Base-by-base conservation (phyloP, 2,797 vertebrate species). In the Zalophus californianus region DNA sequence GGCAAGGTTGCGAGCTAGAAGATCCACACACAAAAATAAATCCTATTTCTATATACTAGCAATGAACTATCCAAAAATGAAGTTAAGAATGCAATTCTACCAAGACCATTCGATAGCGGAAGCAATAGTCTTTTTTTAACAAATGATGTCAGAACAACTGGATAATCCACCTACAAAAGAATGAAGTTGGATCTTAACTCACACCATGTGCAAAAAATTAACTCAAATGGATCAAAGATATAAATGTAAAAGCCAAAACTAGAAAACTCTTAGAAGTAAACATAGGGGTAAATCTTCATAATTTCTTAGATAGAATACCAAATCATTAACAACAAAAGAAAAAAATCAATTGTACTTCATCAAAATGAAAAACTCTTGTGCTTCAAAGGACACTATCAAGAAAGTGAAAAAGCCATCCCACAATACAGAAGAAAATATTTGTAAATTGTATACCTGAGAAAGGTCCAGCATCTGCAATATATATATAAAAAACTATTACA, bases 21-120 rank as follows among this genome's bases (percentile, higher is more conserved):
- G 25, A 73, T 44, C 25, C 11, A 85, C 15, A 93, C 8, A 77
- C 27, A 70, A 78, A 84, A 92, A 73, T 72, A 56, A 90, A 85
- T 78, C 85, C 4, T 94, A 16, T 68, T 86, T 90, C 41, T 78
- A 50, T 41, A 60, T 44, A 58, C 7, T 41, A 90, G 27, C 38
- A 82, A 77, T 60, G 58, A 93, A 70, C 3, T 56, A 64, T 79
- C 48, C 12, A 72, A 85, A 94, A 86, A 72, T 72, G 23, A 86
- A 87, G 54, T 75, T 41, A 90, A 66, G 38, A 79, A 92, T 88
- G 41, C 38, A 90, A 64, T 62, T 85, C 70, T 41, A 89, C n/a
- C 62, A 52, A 84, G 70, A 60, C 50, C 32, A 79, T 82, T 73
- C 48, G 94, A 16, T 41, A 62, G 7, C 7, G 14, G 35, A 56